Evolutionary conservation across 2,113 vertebrate species (phyloP).

Genomic region (Parus major): DNA sequence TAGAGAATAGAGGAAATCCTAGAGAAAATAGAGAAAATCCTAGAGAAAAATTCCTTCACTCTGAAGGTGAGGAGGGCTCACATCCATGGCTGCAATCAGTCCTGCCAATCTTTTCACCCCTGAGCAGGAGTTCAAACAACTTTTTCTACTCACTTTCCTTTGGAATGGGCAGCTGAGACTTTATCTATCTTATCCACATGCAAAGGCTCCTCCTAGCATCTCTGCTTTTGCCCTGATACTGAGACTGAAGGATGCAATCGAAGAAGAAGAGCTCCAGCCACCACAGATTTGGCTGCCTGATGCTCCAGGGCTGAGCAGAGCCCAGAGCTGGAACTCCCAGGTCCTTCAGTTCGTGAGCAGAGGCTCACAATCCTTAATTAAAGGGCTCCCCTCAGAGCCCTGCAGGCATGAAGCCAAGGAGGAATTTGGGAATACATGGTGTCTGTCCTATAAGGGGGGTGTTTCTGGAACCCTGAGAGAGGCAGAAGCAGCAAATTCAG

Average conservation of each 20-base stretch:
- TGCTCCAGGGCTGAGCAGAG: neutral
- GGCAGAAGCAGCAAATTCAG: neutral
- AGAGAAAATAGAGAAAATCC: neutral
- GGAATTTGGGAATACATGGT: neutral
- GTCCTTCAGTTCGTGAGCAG: neutral
- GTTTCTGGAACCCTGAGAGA: neutral
- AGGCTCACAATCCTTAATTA: neutral
- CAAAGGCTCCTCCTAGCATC: neutral
- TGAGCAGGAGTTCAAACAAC: neutral
- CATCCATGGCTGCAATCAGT: neutral
- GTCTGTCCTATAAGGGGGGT: neutral
- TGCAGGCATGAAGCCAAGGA: neutral
- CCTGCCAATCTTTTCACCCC: neutral
- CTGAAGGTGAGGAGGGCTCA: neutral
- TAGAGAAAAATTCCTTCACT: neutral
- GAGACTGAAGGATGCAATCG: neutral
- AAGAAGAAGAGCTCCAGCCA: neutral
- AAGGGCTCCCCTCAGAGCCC: neutral
- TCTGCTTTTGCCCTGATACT: neutral
- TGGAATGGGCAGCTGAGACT: neutral
- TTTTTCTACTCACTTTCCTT: neutral
- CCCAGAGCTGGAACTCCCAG: accelerated
- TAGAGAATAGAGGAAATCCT: no score
- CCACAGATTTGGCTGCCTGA: accelerated
- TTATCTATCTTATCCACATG: neutral